These are phyloP conservation scores for Muraenolepis orangiensis DNA, from an alignment of 2,797 vertebrate species.

Conservation along the genomic window DNA sequence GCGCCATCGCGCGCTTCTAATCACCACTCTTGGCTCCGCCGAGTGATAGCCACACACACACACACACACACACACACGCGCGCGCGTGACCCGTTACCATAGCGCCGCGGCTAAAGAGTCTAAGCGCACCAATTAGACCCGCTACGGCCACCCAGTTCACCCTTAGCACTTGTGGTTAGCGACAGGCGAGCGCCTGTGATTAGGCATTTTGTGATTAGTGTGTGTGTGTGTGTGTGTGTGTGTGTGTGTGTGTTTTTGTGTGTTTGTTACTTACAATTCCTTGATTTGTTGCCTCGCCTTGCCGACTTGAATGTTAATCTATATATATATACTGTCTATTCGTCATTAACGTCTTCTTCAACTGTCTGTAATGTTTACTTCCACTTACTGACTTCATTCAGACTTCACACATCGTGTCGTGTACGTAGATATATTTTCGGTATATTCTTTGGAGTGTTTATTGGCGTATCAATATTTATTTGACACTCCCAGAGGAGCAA, in stretches of 20 bases:
- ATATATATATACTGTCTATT: too few relatives aligned
- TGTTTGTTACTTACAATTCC: neutral
- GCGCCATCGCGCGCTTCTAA: slow-evolving; percentile 69
- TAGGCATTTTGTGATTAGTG: neutral
- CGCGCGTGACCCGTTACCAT: slow-evolving; percentile 53
- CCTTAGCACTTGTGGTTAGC: neutral
- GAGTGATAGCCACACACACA: slow-evolving; percentile 47
- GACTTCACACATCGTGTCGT: neutral
- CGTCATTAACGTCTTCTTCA: neutral
- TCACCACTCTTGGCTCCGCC: slow-evolving; percentile 63
- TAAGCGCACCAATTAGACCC: slow-evolving; percentile 57
- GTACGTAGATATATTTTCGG: neutral
- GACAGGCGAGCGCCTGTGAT: neutral
- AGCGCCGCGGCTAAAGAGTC: slow-evolving; percentile 43
- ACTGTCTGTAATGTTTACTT: neutral
- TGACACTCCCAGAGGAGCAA: too few relatives aligned
- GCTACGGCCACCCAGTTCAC: slow-evolving; percentile 27
- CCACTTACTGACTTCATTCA: neutral
- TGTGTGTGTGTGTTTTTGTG: too few relatives aligned
- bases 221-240: neutral
- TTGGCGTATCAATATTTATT: neutral
- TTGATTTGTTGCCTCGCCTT: neutral
- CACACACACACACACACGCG: too few relatives aligned
- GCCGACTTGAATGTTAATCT: neutral
- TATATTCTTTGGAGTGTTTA: neutral